Percentiles rank a stretch among this genome's conserved stretches.
phyloP scores from a whole-genome alignment of 2,797 vertebrate genomes.

The Phylloscopus collybita region DNA sequence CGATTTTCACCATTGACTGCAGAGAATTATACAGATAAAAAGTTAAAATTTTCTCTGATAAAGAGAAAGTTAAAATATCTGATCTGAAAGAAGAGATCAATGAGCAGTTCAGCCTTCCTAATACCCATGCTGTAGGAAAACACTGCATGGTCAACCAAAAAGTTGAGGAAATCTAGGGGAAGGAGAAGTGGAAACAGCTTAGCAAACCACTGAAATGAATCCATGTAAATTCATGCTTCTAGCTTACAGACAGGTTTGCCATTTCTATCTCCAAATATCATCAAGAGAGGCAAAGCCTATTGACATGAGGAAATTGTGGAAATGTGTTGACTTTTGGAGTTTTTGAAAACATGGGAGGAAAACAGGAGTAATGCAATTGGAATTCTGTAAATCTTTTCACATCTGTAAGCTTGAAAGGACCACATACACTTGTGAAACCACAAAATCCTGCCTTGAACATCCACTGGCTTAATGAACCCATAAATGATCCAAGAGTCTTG shows the following conservation, averaged over 20 bases:
- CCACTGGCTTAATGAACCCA: not conserved
- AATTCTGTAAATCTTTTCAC: not conserved
- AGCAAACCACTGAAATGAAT: not conserved
- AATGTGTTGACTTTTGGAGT: not conserved
- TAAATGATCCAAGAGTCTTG: not conserved
- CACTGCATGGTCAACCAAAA: not conserved
- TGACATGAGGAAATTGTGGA: not conserved
- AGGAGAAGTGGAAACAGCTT: not conserved
- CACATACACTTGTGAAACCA: not conserved
- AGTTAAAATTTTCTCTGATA: not conserved
- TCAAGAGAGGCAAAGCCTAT: not conserved
- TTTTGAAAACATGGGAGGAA: not conserved
- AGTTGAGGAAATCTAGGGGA: accelerated
- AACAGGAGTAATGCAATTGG: not conserved
- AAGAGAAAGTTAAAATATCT: not conserved
- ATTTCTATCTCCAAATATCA: not conserved
- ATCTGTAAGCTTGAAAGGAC: not conserved
- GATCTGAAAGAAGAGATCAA: not conserved
- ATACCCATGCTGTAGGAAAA: not conserved
- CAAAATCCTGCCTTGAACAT: not conserved
- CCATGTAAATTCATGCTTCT: not conserved
- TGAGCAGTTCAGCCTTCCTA: not conserved
- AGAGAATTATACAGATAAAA: not conserved
- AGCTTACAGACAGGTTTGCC: not conserved
- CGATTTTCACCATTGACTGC: not conserved